These are phyloP conservation scores for Corydoras sp. DNA, from an alignment of 2,113 vertebrate species.

Conservation along the genomic window DNA sequence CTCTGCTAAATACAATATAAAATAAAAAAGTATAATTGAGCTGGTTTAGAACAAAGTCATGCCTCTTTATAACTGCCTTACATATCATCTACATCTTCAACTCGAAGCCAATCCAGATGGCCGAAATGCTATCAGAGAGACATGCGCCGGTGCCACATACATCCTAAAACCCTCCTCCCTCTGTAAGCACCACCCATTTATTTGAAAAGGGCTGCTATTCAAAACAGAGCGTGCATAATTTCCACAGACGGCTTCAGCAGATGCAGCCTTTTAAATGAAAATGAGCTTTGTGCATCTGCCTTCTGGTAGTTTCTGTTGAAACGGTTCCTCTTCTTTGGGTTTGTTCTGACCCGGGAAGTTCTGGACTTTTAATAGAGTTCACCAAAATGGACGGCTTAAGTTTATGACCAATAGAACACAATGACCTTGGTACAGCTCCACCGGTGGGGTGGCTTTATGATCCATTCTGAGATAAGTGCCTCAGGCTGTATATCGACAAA, in stretches of 20 bases:
- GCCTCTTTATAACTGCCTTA: too few relatives aligned
- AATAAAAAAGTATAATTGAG: too few relatives aligned
- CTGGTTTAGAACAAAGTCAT: too few relatives aligned
- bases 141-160: conserved; percentile 9
- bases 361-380: too few relatives aligned
- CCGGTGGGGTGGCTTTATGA: conserved; percentile 1
- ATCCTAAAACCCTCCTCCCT: neutral
- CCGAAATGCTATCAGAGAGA: conserved; percentile 23
- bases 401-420: neutral
- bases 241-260: conserved; percentile 55
- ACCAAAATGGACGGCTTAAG: too few relatives aligned
- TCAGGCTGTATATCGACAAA: conserved; percentile 7
- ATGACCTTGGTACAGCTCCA: neutral
- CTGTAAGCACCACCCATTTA: conserved; percentile 18
- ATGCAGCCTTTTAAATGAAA: conserved; percentile 64
- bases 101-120: conserved; percentile 37
- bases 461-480: conserved; percentile 14
- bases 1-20: too few relatives aligned
- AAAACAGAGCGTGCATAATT: conserved; percentile 60
- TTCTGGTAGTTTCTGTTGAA: conserved; percentile 17
- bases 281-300: conserved; percentile 48
- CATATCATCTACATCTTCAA: neutral
- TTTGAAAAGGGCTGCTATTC: conserved; percentile 36
- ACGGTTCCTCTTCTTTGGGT: neutral
- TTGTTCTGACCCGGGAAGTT: too few relatives aligned